Conservation (phyloP, 2,888 invertebrate genomes). For the Cheilosia soror region DNA sequence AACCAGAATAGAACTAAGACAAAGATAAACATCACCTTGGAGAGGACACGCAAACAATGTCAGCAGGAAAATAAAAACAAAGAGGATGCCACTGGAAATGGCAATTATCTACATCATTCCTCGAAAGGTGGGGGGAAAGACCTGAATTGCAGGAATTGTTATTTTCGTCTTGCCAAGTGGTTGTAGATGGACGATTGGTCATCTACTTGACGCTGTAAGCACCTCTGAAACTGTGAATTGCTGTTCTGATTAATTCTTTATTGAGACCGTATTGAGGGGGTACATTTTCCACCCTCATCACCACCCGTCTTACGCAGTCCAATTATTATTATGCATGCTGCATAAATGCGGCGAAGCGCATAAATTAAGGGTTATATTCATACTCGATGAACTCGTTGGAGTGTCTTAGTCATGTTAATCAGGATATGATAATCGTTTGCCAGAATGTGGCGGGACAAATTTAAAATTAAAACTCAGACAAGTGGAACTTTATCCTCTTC, state of each 20-base stretch:
- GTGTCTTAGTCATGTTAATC: conserved; percentile 82
- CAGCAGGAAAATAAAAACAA: conserved; percentile 73
- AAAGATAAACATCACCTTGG: conserved; percentile 80
- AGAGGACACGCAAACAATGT: conserved; percentile 71
- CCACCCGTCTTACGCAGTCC: conserved; percentile 29
- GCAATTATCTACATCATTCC: conserved; percentile 73
- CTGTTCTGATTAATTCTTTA: conserved; percentile 74
- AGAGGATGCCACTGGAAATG: conserved; percentile 58
- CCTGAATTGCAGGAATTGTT: conserved; percentile 63
- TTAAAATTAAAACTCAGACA: conserved; percentile 75
- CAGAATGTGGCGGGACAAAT: conserved; percentile 75
- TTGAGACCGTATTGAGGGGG: conserved; percentile 63
- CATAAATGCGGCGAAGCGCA: conserved; percentile 59
- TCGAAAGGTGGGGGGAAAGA: conserved; percentile 32
- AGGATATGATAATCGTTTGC: conserved; percentile 84
- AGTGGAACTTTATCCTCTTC: conserved; percentile 74
- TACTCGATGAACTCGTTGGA: conserved; percentile 44
- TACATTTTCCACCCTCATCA: conserved; percentile 24
- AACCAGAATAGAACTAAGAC: conserved; percentile 66
- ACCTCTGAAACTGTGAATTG: conserved; percentile 82
- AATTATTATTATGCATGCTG: conserved; percentile 69
- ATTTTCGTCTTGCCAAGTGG: conserved; percentile 52
- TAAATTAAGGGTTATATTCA: conserved; percentile 59
- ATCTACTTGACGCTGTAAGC: conserved; percentile 82
- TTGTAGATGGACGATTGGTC: conserved; percentile 69